Percentiles rank a stretch among this genome's conserved stretches.
Conservation (phyloP, 2,888 invertebrate genomes). For the Beris chalybata region DNA sequence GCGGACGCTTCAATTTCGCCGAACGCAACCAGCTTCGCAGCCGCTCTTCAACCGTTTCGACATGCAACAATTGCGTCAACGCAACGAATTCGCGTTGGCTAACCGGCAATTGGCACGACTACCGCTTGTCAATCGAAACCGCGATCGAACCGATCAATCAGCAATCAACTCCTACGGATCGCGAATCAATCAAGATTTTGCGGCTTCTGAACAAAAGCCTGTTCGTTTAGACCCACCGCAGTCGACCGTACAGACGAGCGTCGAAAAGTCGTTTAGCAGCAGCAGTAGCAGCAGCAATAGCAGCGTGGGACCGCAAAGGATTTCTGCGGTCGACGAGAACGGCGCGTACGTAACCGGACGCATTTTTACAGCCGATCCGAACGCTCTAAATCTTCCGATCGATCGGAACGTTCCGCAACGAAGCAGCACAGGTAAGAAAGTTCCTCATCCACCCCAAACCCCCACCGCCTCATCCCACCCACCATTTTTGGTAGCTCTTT, state of each 20-base stretch:
- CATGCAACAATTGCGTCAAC: neutral
- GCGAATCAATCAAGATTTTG: neutral
- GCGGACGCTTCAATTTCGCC: too few species aligned
- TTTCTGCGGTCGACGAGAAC: neutral
- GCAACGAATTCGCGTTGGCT: neutral
- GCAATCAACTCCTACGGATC: neutral
- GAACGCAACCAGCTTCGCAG: too few species aligned
- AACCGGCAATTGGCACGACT: neutral
- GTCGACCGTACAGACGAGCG: neutral
- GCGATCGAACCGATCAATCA: too few species aligned
- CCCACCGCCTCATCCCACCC: too few species aligned
- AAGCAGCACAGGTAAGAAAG: too few species aligned
- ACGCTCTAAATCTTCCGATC: slow-evolving; percentile 18
- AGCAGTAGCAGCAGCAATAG: neutral
- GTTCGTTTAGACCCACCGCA: neutral
- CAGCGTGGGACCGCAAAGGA: slow-evolving; percentile 12
- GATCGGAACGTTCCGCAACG: too few species aligned
- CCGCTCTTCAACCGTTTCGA: neutral
- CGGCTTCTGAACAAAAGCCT: neutral
- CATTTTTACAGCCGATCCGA: slow-evolving; percentile 32
- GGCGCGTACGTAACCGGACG: slow-evolving; percentile 28
- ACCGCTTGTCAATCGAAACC: too few species aligned
- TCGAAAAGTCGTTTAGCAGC: neutral
- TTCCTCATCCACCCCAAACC: too few species aligned
- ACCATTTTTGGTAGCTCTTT: too few species aligned